Percentiles rank a stretch among this genome's conserved stretches.
These are phyloP conservation scores for Microtus richardsoni DNA, from an alignment of 2,113 vertebrate genomes.

Conservation along the genomic window DNA sequence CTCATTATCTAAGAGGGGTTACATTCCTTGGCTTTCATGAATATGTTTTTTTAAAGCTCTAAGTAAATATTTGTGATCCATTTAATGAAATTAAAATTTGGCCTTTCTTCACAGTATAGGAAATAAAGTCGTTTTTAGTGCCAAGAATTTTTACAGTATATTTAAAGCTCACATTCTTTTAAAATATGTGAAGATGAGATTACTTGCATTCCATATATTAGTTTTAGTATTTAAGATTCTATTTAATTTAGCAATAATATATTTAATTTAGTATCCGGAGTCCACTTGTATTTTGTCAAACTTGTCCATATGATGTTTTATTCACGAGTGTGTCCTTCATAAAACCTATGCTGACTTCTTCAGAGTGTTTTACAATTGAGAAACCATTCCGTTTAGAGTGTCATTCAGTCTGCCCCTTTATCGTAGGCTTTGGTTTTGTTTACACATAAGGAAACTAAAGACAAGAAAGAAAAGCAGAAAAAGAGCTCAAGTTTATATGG, in stretches of 20 bases:
- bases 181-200: neutral
- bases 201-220: neutral
- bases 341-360: neutral
- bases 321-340: neutral
- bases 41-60: constrained; percentile 8
- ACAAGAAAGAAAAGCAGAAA: neutral
- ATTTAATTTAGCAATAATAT: neutral
- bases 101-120: neutral
- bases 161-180: neutral
- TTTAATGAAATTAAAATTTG: neutral
- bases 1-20: neutral
- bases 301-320: too few relatives aligned
- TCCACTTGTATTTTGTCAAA: neutral
- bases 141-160: neutral
- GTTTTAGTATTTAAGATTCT: neutral
- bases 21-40: neutral
- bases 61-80: neutral
- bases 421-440: neutral
- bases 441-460: neutral
- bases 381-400: neutral
- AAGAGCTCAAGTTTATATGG: neutral
- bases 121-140: neutral
- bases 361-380: neutral
- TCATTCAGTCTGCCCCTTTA: neutral
- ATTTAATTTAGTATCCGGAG: neutral